Evolutionary conservation across 1,140 invertebrate genomes (phyloP), one percentile per base, ranked within the genome.

Genomic region (Pomacea maculata): DNA sequence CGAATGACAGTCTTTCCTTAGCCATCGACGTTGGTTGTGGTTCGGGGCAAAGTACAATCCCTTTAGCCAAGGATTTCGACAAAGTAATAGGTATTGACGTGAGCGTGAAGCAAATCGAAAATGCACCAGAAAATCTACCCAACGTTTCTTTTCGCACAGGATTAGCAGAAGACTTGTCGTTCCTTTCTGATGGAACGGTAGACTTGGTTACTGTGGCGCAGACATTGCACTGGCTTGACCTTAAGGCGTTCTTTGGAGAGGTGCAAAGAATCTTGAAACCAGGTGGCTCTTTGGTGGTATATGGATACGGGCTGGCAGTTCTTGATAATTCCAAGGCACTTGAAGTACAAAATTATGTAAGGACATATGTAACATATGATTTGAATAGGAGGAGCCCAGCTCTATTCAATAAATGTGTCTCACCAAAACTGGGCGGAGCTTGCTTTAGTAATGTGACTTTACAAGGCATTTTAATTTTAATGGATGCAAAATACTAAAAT

Each of bases 221-320:
- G 71, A 88, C 91, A 21, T 85, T 91, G 73, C 93, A 93, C 79
- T 93, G 93, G 93, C 91, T 93, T 82, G 88, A 93, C 81, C 70
- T 90, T 17, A 87, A 89, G 7, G 75, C 57, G 57, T 93, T 93
- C 84, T 93, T 90, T 79, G 79, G 82, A 45, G 93, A 93, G 86
- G 91, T 87, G 57, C 64, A 85, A 71, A 73, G 87, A 80, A 84
- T 93, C 54, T 82, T 93, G 12, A 82, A 83, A 25, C 88, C 90
- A 11, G 87, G 89, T 61, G 92, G 92, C 10, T 87, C 92, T 11
- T 68, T 93, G 17, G 90, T 91, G 17, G 84, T 90, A 1, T 92
- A 89, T 81, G 89, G 88, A 0, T 92, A 92, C 34, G 77, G 77
- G 2, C 65, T 78, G 19, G 21, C 65, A 9, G 29, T 65, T 34